phyloP scores from a whole-genome alignment of 2,888 invertebrate species.

The Unio delphinus region DNA sequence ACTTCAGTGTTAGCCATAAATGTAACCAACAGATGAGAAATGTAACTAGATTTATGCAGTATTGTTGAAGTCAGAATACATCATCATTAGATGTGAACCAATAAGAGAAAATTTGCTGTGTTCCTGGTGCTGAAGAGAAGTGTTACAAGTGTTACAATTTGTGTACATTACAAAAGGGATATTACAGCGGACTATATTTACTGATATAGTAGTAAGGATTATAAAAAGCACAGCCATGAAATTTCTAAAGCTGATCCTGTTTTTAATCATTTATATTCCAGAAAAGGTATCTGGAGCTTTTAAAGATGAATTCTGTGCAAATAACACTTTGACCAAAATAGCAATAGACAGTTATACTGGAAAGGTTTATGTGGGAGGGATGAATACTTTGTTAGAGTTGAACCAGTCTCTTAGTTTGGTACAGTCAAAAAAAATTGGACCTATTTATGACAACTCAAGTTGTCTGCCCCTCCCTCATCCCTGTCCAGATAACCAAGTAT shows the following conservation, averaged over 20 bases:
- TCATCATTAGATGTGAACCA: too few relatives aligned
- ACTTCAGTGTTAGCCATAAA: too few relatives aligned
- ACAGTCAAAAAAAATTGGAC: constrained; percentile 8
- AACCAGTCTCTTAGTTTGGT: constrained; percentile 18
- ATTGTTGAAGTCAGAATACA: too few relatives aligned
- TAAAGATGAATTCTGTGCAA: neutral
- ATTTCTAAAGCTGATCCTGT: neutral
- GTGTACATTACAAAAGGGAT: too few relatives aligned
- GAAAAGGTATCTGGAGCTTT: neutral
- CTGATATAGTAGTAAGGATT: too few relatives aligned
- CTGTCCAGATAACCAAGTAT: neutral
- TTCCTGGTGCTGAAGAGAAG: too few relatives aligned
- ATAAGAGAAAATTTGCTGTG: too few relatives aligned
- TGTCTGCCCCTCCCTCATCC: too few relatives aligned
- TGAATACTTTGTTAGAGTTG: constrained; percentile 39
- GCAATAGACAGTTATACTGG: constrained; percentile 7
- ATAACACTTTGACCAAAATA: constrained; percentile 7
- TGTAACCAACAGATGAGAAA: too few relatives aligned
- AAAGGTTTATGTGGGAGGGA: constrained; percentile 41
- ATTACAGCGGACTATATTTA: too few relatives aligned
- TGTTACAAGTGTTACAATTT: too few relatives aligned
- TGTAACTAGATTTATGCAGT: too few relatives aligned
- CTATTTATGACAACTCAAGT: constrained; percentile 8
- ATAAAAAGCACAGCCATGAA: neutral
- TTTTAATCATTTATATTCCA: neutral